phyloP scores from a whole-genome alignment of 2,113 vertebrate species.

The Chaenogobius annularis region DNA sequence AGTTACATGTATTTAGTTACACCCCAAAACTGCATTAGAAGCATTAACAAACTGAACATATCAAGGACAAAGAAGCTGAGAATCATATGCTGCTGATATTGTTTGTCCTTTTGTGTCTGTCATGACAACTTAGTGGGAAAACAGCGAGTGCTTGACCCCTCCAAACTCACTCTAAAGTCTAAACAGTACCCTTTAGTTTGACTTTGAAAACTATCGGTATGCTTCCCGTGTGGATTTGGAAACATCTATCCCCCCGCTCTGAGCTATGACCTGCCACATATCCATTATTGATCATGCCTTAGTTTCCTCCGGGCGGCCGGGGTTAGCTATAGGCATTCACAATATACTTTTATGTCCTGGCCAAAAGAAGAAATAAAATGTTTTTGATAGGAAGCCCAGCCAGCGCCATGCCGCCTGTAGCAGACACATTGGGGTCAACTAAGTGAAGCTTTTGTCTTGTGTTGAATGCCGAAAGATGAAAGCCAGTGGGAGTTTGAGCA shows the following conservation, averaged over 20 bases:
- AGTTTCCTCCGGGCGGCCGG: conserved; percentile 38
- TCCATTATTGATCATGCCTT: conserved; percentile 64
- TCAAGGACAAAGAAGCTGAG: not conserved
- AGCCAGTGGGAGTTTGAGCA: conserved; percentile 7
- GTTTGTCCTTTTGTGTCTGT: not conserved
- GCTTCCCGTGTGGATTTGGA: conserved; percentile 30
- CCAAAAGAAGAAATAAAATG: conserved; percentile 28
- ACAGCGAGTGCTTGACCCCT: conserved; percentile 18
- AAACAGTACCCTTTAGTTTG: conserved; percentile 34
- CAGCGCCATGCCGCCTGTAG: conserved; percentile 14
- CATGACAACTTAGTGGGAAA: conserved; percentile 1
- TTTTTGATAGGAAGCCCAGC: conserved; percentile 32
- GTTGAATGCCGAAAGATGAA: conserved; percentile 29
- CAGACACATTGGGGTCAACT: conserved; percentile 36
- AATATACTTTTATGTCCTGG: conserved; percentile 18
- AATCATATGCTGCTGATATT: conserved; percentile 11
- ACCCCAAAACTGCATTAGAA: no score
- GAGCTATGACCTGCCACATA: conserved; percentile 61
- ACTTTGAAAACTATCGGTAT: conserved; percentile 46
- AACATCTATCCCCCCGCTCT: conserved; percentile 34
- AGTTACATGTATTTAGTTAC: no score
- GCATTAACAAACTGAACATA: not conserved
- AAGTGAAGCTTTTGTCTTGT: conserved; percentile 16
- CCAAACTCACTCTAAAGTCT: conserved; percentile 14
- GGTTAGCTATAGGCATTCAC: conserved; percentile 45